Percentiles rank a stretch among this genome's conserved stretches.
These are phyloP conservation scores for Prolemur simus DNA, from an alignment of 2,113 vertebrate genomes.

Conservation along the genomic window DNA sequence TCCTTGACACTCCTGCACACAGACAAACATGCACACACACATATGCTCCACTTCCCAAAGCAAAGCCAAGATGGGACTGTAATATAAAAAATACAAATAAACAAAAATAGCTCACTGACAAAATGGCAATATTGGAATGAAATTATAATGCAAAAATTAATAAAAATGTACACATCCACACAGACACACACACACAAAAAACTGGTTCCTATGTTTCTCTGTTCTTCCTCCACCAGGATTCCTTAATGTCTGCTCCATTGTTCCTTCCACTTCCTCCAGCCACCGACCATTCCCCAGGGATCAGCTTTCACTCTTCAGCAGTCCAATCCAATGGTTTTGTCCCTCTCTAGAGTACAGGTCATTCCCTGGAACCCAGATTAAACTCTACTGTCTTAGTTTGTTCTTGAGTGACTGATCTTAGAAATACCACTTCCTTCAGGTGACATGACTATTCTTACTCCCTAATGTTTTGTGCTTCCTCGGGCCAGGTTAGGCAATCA, in stretches of 20 bases:
- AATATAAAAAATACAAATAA: neutral
- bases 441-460: neutral
- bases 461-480: neutral
- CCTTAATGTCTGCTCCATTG: neutral
- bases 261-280: rapidly evolving
- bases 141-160: neutral
- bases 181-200: neutral
- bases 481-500: neutral
- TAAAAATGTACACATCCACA: neutral
- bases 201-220: neutral
- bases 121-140: neutral
- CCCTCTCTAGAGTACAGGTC: neutral
- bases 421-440: neutral
- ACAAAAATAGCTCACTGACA: neutral
- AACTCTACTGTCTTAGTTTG: neutral
- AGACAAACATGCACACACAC: neutral
- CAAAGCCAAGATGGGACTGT: neutral
- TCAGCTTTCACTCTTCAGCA: neutral
- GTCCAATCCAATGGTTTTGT: neutral
- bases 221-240: neutral
- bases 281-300: neutral
- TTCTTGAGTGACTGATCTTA: neutral
- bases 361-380: neutral
- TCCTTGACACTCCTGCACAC: neutral
- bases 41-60: neutral